A percentile compares a stretch with the other conserved stretches of the same genome.
Conservation (phyloP, 2,888 invertebrate genomes). For the Leptopilina drosophilae region DNA sequence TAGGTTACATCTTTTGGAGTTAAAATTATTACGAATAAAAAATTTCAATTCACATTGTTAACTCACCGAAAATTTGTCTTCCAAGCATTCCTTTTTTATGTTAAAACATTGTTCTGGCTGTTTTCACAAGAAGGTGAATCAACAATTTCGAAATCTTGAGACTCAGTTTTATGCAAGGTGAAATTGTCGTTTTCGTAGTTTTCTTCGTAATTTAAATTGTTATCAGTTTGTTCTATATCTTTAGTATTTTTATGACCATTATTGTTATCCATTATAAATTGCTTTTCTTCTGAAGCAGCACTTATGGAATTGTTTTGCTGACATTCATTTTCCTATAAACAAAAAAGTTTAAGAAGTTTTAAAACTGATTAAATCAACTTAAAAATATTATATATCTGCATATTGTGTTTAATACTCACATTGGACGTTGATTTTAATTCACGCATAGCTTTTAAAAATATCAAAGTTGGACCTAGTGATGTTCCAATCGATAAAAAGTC, state of each 20-base stretch:
- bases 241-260: neutral
- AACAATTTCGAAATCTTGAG: neutral
- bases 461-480: neutral
- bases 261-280: neutral
- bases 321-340: neutral
- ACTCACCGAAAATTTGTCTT: neutral
- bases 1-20: neutral
- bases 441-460: neutral
- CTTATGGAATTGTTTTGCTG: neutral
- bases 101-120: neutral
- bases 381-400: neutral
- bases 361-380: neutral
- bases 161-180: neutral
- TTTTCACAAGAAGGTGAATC: neutral
- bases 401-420: neutral
- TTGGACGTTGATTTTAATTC: neutral
- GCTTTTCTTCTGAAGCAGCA: neutral
- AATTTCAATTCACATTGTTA: neutral
- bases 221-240: too few species aligned
- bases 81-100: neutral
- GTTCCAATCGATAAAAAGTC: neutral
- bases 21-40: neutral
- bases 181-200: neutral
- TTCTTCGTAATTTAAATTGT: neutral
- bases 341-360: neutral